phyloP scores from a whole-genome alignment of 2,797 vertebrate genomes.

The Pangasius mekongensis region DNA sequence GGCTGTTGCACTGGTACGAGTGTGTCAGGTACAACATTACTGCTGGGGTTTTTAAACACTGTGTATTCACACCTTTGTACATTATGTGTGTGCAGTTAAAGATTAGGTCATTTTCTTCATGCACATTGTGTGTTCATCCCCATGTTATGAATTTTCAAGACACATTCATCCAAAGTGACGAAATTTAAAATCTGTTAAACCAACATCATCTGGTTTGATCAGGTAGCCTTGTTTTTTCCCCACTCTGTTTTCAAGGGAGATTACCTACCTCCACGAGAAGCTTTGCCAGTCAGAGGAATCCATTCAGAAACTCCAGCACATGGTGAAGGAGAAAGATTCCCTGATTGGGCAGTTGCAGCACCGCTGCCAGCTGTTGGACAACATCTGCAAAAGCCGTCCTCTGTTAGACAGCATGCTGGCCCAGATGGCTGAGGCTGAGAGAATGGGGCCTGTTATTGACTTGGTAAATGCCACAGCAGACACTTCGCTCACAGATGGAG shows the following conservation, averaged over 20 bases:
- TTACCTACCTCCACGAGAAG: constrained; percentile 72
- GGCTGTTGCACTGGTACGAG: background rate
- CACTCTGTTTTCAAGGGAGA: constrained; percentile 69
- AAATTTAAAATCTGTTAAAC: background rate
- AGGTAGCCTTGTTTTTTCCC: background rate
- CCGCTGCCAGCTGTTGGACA: constrained; percentile 74
- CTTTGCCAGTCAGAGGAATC: constrained; percentile 74
- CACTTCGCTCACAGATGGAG: constrained; percentile 58
- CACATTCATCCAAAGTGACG: background rate
- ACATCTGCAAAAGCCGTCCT: constrained; percentile 73
- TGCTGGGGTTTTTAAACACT: background rate
- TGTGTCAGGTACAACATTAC: background rate
- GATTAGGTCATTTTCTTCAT: background rate
- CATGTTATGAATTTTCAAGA: background rate
- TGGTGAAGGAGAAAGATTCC: constrained; percentile 72
- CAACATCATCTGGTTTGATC: background rate
- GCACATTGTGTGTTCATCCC: background rate
- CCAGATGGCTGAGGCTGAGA: constrained; percentile 76
- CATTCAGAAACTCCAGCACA: constrained; percentile 68
- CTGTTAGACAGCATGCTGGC: constrained; percentile 74
- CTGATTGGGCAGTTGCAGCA: constrained; percentile 72
- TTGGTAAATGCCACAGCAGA: constrained; percentile 43
- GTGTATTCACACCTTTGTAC: background rate
- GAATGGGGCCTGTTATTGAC: constrained; percentile 65
- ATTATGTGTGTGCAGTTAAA: background rate